Evolutionary conservation across 2,888 invertebrate species (phyloP).

Genomic region (Pammene fasciana): DNA sequence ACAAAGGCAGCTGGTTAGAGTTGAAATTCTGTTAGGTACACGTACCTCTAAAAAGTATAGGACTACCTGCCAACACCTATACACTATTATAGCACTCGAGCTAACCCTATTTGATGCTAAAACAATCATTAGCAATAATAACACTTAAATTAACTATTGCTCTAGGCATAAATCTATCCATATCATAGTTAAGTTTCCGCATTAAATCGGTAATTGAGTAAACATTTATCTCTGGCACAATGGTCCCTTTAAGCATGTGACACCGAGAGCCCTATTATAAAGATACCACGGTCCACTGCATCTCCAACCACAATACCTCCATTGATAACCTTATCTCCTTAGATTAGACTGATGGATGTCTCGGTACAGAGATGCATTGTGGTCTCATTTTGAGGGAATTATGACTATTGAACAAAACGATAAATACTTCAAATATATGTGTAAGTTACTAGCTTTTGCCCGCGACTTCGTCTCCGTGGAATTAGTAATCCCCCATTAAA

Average conservation of each 20-base stretch:
- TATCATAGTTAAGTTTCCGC: neutral
- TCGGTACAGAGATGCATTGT: constrained; percentile 22
- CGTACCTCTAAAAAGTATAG: too few relatives aligned
- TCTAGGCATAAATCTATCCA: neutral
- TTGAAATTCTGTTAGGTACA: too few relatives aligned
- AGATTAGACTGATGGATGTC: constrained; percentile 23
- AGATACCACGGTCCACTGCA: constrained; percentile 14
- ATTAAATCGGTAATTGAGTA: neutral
- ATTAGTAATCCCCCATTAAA: too few relatives aligned
- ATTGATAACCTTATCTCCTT: constrained; percentile 21
- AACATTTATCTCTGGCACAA: neutral
- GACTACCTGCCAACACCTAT: too few relatives aligned
- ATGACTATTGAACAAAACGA: neutral
- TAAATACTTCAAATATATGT: neutral
- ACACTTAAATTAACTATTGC: too few relatives aligned
- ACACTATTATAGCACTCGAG: too few relatives aligned
- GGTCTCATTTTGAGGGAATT: constrained; percentile 7
- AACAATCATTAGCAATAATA: too few relatives aligned
- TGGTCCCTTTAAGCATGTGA: constrained; percentile 5
- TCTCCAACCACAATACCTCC: constrained; percentile 18
- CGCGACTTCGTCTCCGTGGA: too few relatives aligned
- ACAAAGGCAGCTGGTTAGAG: too few relatives aligned
- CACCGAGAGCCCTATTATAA: neutral
- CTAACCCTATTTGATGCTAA: too few relatives aligned
- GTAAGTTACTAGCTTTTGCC: too few relatives aligned